Conservation (phyloP, 2,888 invertebrate genomes). For the Pristionchus exspectatus region DNA sequence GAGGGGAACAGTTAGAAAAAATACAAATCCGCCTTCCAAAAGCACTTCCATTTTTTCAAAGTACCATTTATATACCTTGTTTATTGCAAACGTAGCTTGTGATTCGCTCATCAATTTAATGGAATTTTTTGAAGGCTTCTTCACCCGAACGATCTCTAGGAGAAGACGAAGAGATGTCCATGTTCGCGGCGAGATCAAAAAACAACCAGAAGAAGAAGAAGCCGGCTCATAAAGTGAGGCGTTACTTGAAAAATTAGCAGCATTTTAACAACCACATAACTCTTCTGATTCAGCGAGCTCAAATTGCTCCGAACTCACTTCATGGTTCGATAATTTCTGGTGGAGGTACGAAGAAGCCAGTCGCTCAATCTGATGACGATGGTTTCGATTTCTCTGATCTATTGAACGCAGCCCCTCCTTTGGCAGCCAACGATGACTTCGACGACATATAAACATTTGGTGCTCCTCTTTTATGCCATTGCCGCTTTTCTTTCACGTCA, state of each 20-base stretch:
- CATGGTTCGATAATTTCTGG: conserved; percentile 32
- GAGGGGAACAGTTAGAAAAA: no score
- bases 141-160: conserved; percentile 66
- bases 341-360: conserved; percentile 5
- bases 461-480: neutral
- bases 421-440: conserved; percentile 66
- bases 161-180: conserved; percentile 67
- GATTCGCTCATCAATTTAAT: no score
- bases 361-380: conserved; percentile 61
- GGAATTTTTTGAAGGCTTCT: conserved; percentile 60
- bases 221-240: conserved; percentile 38
- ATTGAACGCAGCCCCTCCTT: conserved; percentile 65
- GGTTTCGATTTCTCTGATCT: conserved; percentile 67
- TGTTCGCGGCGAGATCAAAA: conserved; percentile 64
- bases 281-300: conserved; percentile 15
- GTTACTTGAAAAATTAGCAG: neutral
- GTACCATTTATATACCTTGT: no score
- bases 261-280: neutral
- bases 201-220: conserved; percentile 56
- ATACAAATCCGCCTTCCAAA: no score
- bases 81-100: no score
- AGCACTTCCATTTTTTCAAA: no score
- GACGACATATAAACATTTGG: conserved; percentile 57
- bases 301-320: conserved; percentile 26
- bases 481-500: neutral